Base-by-base conservation (phyloP, 2,888 invertebrate species). In the Heliconius aoede region DNA sequence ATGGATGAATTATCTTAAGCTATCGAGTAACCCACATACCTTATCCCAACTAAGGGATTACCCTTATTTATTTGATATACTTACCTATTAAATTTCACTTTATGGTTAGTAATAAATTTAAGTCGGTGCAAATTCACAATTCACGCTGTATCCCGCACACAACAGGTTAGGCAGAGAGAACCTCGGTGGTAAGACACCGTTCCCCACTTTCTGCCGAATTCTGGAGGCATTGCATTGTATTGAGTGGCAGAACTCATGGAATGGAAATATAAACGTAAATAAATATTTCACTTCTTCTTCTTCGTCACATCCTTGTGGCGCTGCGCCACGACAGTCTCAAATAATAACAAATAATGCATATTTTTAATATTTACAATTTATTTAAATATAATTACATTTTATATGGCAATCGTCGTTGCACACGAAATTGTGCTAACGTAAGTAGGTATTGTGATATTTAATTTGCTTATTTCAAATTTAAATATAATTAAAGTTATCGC, bases 21-120 rank as follows among this genome's bases (percentile, higher is more conserved):
- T 69, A 69, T 55, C 69, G 15, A 69, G 55, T 69, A 28, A 55
- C 69, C 69, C 32, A 69, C 69, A 51, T 51, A 55, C 30, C 69
- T 69, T 69, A 69, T 69, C 69, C 51, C 21, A 68, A 64, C 24
- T 32, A 67, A 28, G 26, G 36, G 32, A 74, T 65, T 58, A 67
- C 55, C 11, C 24, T 30, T 60, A 74, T 60, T 40, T 40, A 40
- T 58, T 24, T 65, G 36, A 65, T 24, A 24, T 36, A 36, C 11
- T 11, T 65, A 24, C 24, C 65, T 65, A 65, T 65, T 24, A 36
- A 40, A 65, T 65, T 65, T 65, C 64, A 65, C 36, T 64, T 64
- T 64, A 32, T 64, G n/a, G 36, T 24, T 36, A 11, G n/a, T 24
- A 36, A 9, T 65, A 65, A 65, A 36, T 24, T 24, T 24, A 24